Base-by-base conservation (phyloP, 2,888 invertebrate genomes). In the Gryllus longicercus region DNA sequence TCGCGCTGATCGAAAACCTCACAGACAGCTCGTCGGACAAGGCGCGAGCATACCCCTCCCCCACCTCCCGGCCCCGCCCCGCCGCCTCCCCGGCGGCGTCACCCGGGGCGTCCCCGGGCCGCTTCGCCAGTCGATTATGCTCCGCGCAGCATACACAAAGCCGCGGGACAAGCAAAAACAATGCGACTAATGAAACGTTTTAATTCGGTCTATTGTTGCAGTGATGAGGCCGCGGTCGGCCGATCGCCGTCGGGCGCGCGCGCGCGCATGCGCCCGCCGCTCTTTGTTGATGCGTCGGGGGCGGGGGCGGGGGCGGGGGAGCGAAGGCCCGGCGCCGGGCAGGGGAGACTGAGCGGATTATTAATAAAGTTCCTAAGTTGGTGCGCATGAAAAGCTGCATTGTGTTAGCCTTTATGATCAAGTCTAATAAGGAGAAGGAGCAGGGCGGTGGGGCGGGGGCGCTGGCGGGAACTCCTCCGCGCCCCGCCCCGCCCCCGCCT, bases 371-470 rank as follows among this genome's bases (percentile, higher is more conserved):
- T 82, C 74, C 78, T 51, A 80, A 81, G 78, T 76, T 76, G 49
- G 80, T 79, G 23, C 23, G 51, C 76, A 76, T 81, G 79, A 78
- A 81, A 81, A 80, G 80, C 80, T 76, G 75, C 80, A 81, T 81
- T 81, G 81, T 80, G 81, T 80, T 80, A 76, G 79, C 82, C 80
- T 81, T 82, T 81, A 81, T 81, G 79, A 82, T 82, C 80, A 79
- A 81, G 80, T 80, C 78, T 80, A 78, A 80, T 80, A 74, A 78
- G 63, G 63, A 63, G 63, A 14, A n/a, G 63, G 63, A 63, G 63
- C 79, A 49, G n/a, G n/a, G 21, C 21, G 21, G 21, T 21, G 21
- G 21, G 21, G 21, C 21, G 21, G 21, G 21, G 79, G n/a, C 38
- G 8, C 38, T 38, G 38, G 38, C 38, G 38, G 51, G 51, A 74